Evolutionary conservation across 2,888 invertebrate genomes (phyloP).

Genomic region (Steinernema scapterisci): DNA sequence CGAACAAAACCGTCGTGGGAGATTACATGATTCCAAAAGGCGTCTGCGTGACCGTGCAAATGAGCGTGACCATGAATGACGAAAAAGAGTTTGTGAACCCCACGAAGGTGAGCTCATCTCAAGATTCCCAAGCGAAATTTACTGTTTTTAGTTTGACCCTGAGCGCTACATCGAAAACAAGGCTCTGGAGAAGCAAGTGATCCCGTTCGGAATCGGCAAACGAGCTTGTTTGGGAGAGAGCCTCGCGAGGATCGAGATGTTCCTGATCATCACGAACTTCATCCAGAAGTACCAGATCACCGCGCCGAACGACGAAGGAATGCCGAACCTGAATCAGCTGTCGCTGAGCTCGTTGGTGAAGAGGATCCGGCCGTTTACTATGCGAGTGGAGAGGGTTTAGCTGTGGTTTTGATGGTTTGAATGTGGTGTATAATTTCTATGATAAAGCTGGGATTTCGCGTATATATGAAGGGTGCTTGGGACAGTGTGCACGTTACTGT

Average conservation of each 20-base stretch:
- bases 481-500: too few species aligned
- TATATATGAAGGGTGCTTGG: too few species aligned
- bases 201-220: conserved; percentile 9
- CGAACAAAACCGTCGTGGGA: not conserved
- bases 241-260: not conserved
- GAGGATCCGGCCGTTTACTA: not conserved
- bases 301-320: not conserved
- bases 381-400: not conserved
- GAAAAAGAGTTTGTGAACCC: not conserved
- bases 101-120: not conserved
- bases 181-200: not conserved
- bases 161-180: conserved; percentile 5
- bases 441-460: too few species aligned
- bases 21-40: conserved; percentile 8
- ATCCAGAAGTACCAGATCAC: not conserved
- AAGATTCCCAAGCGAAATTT: not conserved
- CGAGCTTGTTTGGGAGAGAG: conserved; percentile 13
- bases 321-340: not conserved
- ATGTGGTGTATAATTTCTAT: not conserved
- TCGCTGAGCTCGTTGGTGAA: not conserved
- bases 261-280: not conserved
- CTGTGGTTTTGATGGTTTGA: not conserved
- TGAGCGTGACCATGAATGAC: conserved; percentile 12
- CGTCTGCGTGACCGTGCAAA: not conserved
- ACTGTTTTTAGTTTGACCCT: not conserved